Percentiles rank a stretch among this genome's conserved stretches.
Conservation (phyloP, 2,113 vertebrate genomes). For the Anser brachyrhynchus region DNA sequence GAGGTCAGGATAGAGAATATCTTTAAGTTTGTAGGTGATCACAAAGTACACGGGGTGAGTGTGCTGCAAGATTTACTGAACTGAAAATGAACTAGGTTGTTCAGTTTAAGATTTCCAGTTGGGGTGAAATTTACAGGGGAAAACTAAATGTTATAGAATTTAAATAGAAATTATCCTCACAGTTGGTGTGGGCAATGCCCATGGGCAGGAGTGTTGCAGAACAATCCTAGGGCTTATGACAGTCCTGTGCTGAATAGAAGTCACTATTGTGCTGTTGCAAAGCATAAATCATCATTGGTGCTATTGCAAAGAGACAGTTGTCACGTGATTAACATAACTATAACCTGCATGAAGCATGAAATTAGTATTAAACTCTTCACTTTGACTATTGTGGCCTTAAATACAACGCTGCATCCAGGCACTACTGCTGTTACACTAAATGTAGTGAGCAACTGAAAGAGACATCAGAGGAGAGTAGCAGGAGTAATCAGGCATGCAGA, state of each 20-base stretch:
- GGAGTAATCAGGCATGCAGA: not conserved
- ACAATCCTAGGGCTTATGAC: not conserved
- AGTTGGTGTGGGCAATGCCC: not conserved
- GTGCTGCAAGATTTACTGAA: not conserved
- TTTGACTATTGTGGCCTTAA: not conserved
- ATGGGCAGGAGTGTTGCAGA: not conserved
- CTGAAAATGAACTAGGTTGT: not conserved
- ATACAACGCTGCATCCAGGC: not conserved
- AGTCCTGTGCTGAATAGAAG: accelerated
- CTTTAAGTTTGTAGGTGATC: not conserved
- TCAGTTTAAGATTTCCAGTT: not conserved
- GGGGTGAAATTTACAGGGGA: not conserved
- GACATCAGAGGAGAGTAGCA: not conserved
- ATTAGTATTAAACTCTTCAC: not conserved
- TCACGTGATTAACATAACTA: not conserved
- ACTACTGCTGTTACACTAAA: not conserved
- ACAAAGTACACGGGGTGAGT: not conserved
- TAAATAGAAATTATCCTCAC: not conserved
- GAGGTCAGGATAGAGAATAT: not conserved
- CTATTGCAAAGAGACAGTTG: not conserved
- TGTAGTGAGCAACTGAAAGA: not conserved
- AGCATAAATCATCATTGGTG: not conserved
- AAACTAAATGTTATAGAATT: not conserved
- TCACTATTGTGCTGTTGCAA: not conserved
- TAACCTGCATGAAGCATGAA: not conserved